Evolutionary conservation across 1,140 invertebrate species (phyloP).

Genomic region (Anoplophora glabripennis): DNA sequence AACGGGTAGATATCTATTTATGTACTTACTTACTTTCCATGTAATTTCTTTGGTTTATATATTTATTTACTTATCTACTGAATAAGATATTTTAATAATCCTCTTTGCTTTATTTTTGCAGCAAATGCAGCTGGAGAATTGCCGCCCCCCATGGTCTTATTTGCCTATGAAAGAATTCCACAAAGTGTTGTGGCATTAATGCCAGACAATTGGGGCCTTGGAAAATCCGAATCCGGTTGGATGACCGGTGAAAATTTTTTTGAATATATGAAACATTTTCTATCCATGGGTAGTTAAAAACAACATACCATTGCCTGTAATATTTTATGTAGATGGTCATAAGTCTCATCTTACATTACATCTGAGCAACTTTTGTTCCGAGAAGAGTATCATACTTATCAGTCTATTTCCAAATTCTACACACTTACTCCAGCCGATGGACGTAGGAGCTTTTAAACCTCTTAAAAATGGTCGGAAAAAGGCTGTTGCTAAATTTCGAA

Average conservation of each 20-base stretch:
- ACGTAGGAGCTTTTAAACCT: slow-evolving; percentile 20
- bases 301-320: slow-evolving; percentile 40
- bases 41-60: too few relatives aligned
- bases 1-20: slow-evolving; percentile 4
- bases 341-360: slow-evolving; percentile 41
- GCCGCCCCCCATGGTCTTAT: slow-evolving; percentile 28
- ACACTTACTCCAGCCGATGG: slow-evolving; percentile 23
- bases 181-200: slow-evolving; percentile 32
- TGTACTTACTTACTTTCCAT: too few relatives aligned
- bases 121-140: slow-evolving; percentile 9
- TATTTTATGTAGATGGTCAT: slow-evolving; percentile 48
- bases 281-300: slow-evolving; percentile 44
- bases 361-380: slow-evolving; percentile 39
- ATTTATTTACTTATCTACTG: too few relatives aligned
- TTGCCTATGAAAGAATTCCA: slow-evolving; percentile 30
- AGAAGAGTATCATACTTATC: slow-evolving; percentile 12
- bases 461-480: slow-evolving; percentile 20
- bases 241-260: slow-evolving; percentile 48
- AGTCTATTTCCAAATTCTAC: slow-evolving; percentile 18
- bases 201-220: slow-evolving; percentile 40
- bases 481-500: neutral
- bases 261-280: slow-evolving; percentile 49
- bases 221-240: slow-evolving; percentile 46
- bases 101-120: slow-evolving; percentile 26
- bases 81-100: too few relatives aligned